phyloP scores from a whole-genome alignment of 2,888 invertebrate genomes.

The Melinaea marsaeus region DNA sequence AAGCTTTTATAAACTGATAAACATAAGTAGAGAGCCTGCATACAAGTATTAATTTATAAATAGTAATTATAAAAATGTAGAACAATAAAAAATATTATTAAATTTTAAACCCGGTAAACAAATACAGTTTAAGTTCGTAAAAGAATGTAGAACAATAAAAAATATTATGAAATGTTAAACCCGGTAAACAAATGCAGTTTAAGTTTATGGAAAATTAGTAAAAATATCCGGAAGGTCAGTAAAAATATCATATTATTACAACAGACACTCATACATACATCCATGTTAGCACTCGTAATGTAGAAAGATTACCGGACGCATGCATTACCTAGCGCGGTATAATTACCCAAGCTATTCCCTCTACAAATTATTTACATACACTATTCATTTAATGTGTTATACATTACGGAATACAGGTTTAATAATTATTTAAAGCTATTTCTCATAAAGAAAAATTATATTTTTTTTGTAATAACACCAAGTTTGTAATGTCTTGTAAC shows the following conservation, averaged over 20 bases:
- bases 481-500: slow-evolving; percentile 2
- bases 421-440: slow-evolving; percentile 22
- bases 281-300: slow-evolving; percentile 21
- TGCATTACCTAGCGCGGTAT: slow-evolving; percentile 40
- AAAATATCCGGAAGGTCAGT: no score
- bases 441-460: slow-evolving; percentile 15
- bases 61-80: background rate
- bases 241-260: background rate
- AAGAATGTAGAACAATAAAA: background rate
- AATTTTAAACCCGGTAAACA: background rate
- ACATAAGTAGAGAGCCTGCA: no score
- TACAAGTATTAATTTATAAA: background rate
- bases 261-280: slow-evolving; percentile 16
- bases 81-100: background rate
- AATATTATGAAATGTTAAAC: background rate
- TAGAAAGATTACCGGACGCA: slow-evolving; percentile 43
- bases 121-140: background rate
- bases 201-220: no score
- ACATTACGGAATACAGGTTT: slow-evolving; percentile 28
- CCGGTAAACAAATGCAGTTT: background rate
- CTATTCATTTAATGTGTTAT: slow-evolving; percentile 30
- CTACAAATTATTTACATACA: slow-evolving; percentile 23
- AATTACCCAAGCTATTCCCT: slow-evolving; percentile 42
- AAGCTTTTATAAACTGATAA: no score
- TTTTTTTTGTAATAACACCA: slow-evolving; percentile 11